Evolutionary conservation across 2,113 vertebrate genomes (phyloP), one percentile per base, ranked within the genome.

Genomic region (Ploceus nigricollis): DNA sequence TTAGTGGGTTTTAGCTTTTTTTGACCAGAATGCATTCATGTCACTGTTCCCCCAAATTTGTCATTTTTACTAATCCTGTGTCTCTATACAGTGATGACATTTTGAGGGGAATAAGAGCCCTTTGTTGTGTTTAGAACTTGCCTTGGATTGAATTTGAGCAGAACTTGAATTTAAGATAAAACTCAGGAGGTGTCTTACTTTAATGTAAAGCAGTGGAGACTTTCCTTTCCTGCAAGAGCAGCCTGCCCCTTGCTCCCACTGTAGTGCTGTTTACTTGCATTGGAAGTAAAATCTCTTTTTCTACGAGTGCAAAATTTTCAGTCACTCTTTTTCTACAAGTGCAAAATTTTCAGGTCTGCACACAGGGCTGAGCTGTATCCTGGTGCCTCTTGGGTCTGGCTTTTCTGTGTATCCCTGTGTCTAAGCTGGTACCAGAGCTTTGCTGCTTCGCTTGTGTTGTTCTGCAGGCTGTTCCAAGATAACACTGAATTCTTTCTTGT

Each of bases 401-500:
- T 89, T 28, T 44, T 79, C 73, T 50, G 57, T 7, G 0, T 13
- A 1, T 24, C 8, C 79, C 3, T 27, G 57, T 65, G 54, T 39
- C 60, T 87, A 37, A 87, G 69, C 73, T 80, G 73, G 33, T 54
- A 37, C n/a, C 44, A 87, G 77, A 69, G 91, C 77, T 75, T 37
- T 76, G 77, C 47, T 87, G 89, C 81, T 71, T n/a, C 0, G 7
- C 11, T 80, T 60, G 76, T 82, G 72, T 12, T 89, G 61, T 42
- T 90, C 56, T 66, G 63, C 66, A 27, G 60, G 23, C 78, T 90
- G 80, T 70, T 92, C 85, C 87, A 86, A 90, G 90, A 56, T 23
- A 45, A 66, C n/a, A 28, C 65, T 65, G 69, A 91, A 82, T 91
- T 80, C 83, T 84, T 91, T 65, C 90, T 93, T 93, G 57, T 90